A percentile compares a stretch with the other conserved stretches of the same genome.
Evolutionary conservation across 2,113 vertebrate species (phyloP).

Genomic region (Burhinus bistriatus): DNA sequence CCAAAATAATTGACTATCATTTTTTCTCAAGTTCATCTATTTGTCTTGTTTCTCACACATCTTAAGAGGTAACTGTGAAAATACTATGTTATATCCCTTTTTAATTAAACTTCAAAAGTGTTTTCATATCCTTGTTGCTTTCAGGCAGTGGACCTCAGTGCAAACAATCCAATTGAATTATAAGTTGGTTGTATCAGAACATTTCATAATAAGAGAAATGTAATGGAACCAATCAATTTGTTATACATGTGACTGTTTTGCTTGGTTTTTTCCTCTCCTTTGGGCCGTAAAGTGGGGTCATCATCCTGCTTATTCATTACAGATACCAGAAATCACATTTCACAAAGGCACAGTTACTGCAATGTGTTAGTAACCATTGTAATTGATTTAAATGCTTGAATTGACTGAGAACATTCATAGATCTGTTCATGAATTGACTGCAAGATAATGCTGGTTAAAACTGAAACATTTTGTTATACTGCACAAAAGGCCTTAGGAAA

Average conservation of each 20-base stretch:
- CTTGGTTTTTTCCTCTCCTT: background rate
- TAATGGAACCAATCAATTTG: background rate
- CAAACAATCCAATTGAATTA: background rate
- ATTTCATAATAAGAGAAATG: background rate
- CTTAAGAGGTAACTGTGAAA: background rate
- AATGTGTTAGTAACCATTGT: background rate
- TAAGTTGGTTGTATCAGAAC: background rate
- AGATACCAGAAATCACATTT: background rate
- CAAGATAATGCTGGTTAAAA: background rate
- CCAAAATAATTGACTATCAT: background rate
- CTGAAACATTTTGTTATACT: background rate
- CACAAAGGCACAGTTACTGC: background rate
- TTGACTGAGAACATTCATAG: background rate
- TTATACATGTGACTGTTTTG: background rate
- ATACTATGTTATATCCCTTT: background rate
- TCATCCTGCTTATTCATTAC: background rate
- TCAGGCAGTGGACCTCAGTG: background rate
- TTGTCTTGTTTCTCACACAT: background rate
- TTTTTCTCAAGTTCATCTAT: background rate
- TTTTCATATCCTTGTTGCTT: background rate
- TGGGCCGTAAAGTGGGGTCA: background rate
- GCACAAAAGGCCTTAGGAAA: background rate
- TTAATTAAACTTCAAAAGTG: slow-evolving; percentile 22
- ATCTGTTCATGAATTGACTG: background rate
- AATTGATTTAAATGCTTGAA: slow-evolving; percentile 31